Conservation (phyloP, 2,888 invertebrate genomes). For the Artemia sinica region DNA sequence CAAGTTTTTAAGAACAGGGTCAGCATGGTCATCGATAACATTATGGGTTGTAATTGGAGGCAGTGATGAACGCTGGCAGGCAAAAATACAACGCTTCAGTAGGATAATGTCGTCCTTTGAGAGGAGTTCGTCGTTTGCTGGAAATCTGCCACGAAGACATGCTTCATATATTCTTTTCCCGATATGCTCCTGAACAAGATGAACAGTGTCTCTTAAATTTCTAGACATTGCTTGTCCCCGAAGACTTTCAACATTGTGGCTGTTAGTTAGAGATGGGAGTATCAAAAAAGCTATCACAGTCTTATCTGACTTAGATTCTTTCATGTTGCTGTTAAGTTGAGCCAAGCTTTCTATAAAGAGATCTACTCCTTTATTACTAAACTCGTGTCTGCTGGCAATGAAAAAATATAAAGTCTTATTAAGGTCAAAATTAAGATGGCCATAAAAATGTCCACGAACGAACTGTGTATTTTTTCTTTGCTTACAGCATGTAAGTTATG, state of each 20-base stretch:
- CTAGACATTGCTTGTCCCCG: conserved; percentile 95
- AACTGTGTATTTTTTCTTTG: conserved; percentile 44
- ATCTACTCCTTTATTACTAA: conserved; percentile 95
- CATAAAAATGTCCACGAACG: conserved; percentile 93
- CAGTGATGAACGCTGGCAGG: conserved; percentile 64
- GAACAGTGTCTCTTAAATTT: conserved; percentile 77
- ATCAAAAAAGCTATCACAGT: conserved; percentile 46
- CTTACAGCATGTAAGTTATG: conserved; percentile 92
- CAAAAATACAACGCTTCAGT: conserved; percentile 86
- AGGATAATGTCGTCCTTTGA: conserved; percentile 81
- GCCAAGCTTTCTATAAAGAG: conserved; percentile 93
- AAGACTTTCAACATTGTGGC: conserved; percentile 94
- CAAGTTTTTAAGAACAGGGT: conserved; percentile 70
- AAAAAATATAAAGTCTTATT: conserved; percentile 97
- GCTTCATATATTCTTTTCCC: conserved; percentile 88
- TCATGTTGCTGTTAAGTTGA: conserved; percentile 80
- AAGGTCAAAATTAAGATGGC: conserved; percentile 93
- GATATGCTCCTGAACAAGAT: conserved; percentile 74
- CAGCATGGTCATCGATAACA: conserved; percentile 48
- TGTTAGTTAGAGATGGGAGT: conserved; percentile 91
- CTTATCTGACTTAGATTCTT: conserved; percentile 58
- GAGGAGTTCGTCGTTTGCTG: conserved; percentile 62
- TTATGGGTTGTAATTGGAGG: conserved; percentile 66
- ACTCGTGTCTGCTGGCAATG: conserved; percentile 96
- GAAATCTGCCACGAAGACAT: conserved; percentile 76